phyloP scores from a whole-genome alignment of 2,113 vertebrate genomes.

The Chlamydotis undulata region DNA sequence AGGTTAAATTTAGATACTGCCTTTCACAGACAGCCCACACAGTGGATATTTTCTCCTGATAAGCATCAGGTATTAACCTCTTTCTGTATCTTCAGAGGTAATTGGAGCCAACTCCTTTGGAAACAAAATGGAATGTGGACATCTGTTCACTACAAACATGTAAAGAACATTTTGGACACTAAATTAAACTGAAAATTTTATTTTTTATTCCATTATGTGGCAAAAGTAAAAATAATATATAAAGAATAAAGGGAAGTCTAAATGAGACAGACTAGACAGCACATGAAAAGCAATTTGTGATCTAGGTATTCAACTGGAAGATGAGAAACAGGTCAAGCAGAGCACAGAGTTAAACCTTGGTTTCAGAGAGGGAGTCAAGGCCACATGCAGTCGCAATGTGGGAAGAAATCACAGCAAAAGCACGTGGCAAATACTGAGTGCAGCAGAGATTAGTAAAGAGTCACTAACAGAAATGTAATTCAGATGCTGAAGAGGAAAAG shows the following conservation, averaged over 20 bases:
- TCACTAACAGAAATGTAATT: neutral
- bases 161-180: neutral
- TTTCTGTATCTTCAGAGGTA: neutral
- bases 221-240: neutral
- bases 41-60: constrained; percentile 15
- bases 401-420: neutral
- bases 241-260: neutral
- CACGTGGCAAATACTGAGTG: accelerated
- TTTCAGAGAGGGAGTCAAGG: neutral
- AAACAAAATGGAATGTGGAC: neutral
- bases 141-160: neutral
- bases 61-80: constrained; percentile 36
- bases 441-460: neutral
- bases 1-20: constrained; percentile 16
- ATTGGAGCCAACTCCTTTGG: neutral
- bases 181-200: neutral
- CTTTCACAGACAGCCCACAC: constrained; percentile 19
- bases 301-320: neutral
- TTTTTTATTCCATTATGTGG: neutral
- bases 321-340: neutral
- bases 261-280: neutral
- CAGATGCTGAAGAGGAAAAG: neutral
- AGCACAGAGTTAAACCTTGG: neutral
- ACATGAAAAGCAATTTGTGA: neutral
- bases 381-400: neutral